Base-by-base conservation (phyloP, 2,113 vertebrate genomes). In the Ondatra zibethicus region DNA sequence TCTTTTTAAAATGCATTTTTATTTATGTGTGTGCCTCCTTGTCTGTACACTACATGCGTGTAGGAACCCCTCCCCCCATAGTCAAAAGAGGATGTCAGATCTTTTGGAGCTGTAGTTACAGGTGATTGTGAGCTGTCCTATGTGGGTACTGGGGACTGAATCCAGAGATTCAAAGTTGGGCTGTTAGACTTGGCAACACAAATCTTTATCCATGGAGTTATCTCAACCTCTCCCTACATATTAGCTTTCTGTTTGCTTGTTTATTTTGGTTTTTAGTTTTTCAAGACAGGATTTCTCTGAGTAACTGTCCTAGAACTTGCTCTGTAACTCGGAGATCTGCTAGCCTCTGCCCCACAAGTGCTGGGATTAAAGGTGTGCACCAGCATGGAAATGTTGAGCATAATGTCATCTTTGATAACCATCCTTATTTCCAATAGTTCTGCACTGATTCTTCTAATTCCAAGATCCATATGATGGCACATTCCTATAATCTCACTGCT, bases 371-470 rank as follows among this genome's bases (percentile, higher is more conserved):
- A 70, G 66, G 66, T 2, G 2, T 17, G 31, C 13, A 33, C 14
- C 68, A n/a, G 36, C 16, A 12, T 76, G 92, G 66, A 93, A 87
- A 68, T 68, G 72, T 52, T 52, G 68, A 77, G 33, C 66, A 8
- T 42, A 42, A 5, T 55, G 36, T 91, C 17, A 42, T 81, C 65
- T 96, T 61, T 94, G 27, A 84, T 89, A 87, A 76, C 16, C 39
- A 76, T 70, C 33, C 39, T 87, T 80, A 68, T 50, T 96, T 84
- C 80, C 61, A 68, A 47, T 93, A 92, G 31, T 47, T 85, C 45
- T 50, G 6, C 72, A 25, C 14, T 58, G 82, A 81, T 23, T 85
- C 55, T 85, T 89, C 45, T 55, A 73, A 55, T 88, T 88, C 86
- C 47, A 39, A 52, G 33, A 52, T n/a, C 12, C 14, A 9, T 17